phyloP scores from a whole-genome alignment of 2,113 vertebrate species.

The Furnarius figulus region DNA sequence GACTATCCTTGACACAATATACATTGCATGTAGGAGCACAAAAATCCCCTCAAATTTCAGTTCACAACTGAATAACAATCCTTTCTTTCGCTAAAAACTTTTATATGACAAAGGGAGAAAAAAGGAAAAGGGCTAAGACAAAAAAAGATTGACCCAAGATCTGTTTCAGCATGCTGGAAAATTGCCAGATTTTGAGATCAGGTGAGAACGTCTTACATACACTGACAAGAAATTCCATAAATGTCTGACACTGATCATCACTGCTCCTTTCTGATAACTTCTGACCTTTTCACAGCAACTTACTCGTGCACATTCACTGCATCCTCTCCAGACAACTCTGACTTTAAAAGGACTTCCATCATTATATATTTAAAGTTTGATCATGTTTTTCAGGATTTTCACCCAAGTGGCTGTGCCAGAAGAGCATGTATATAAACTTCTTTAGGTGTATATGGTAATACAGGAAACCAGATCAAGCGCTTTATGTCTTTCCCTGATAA shows the following conservation, averaged over 20 bases:
- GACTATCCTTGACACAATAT: neutral
- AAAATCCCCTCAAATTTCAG: neutral
- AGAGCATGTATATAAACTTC: neutral
- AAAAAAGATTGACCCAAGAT: neutral
- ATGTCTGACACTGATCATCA: neutral
- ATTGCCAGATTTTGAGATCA: neutral
- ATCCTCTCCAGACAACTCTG: neutral
- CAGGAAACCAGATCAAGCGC: neutral
- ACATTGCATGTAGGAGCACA: accelerated
- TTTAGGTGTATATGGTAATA: neutral
- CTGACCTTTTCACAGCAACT: neutral
- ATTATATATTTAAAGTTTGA: neutral
- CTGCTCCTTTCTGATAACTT: neutral
- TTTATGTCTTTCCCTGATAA: neutral
- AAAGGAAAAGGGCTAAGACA: neutral
- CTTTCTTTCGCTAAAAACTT: neutral
- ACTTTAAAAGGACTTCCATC: neutral
- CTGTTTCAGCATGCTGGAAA: neutral
- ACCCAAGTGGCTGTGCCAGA: neutral
- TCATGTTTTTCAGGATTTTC: neutral
- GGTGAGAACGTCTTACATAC: neutral
- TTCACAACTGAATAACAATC: neutral
- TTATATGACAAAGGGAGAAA: neutral
- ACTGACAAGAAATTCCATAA: neutral
- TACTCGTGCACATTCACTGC: neutral